These are phyloP conservation scores for Rhagoletis zephyria DNA, from an alignment of 1,140 invertebrate species.

Conservation along the genomic window DNA sequence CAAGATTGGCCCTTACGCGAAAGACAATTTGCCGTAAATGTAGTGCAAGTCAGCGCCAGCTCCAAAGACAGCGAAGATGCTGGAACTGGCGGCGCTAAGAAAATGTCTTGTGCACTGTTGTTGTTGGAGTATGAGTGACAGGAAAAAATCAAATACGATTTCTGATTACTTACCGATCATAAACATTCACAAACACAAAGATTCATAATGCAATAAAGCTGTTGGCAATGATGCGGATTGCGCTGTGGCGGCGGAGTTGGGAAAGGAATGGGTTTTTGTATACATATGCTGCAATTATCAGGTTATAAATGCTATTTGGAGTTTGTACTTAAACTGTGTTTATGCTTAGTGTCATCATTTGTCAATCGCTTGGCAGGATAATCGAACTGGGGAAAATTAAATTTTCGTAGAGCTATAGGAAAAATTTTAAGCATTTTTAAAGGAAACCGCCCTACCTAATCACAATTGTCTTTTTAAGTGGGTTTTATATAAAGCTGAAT, in stretches of 20 bases:
- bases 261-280: background rate
- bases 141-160: constrained; percentile 48
- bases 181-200: background rate
- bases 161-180: constrained; percentile 7
- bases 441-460: too few species aligned
- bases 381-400: background rate
- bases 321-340: background rate
- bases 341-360: constrained; percentile 39
- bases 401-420: too few species aligned
- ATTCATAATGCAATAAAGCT: constrained; percentile 24
- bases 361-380: background rate
- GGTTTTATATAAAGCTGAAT: too few species aligned
- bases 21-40: constrained; percentile 7
- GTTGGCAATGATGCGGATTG: constrained; percentile 44
- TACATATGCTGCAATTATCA: background rate
- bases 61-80: background rate
- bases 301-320: background rate
- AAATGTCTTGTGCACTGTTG: background rate
- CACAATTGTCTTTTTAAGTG: too few species aligned
- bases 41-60: background rate
- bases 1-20: constrained; percentile 4
- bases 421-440: too few species aligned
- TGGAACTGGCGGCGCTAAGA: background rate
- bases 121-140: constrained; percentile 19
- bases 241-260: background rate